A percentile compares a stretch with the other conserved stretches of the same genome.
Conservation (phyloP, 2,113 vertebrate species). For the Dendrocopos noguchii region DNA sequence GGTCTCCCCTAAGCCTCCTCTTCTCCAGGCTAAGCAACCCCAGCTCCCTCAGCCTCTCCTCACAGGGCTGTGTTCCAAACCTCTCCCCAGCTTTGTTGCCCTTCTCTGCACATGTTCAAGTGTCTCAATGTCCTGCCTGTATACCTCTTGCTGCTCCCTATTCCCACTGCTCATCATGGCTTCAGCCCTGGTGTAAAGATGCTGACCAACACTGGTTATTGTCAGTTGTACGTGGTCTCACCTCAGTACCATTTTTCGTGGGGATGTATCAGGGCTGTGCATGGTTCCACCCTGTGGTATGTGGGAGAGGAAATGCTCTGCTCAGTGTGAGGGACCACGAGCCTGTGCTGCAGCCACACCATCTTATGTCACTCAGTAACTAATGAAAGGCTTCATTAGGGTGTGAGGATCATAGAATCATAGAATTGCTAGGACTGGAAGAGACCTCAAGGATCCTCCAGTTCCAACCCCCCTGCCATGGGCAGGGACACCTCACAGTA, state of each 20-base stretch:
- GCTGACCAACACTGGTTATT: background rate
- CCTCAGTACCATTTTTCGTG: accelerated
- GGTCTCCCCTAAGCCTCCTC: too few species aligned
- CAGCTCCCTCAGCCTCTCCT: too few species aligned
- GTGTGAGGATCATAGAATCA: too few species aligned
- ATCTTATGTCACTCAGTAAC: background rate
- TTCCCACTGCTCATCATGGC: background rate
- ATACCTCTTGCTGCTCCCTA: background rate
- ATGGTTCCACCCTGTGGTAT: accelerated
- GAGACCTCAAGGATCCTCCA: too few species aligned
- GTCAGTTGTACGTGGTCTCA: background rate
- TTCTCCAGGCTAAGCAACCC: too few species aligned
- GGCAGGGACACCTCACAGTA: too few species aligned
- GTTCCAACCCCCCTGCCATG: too few species aligned
- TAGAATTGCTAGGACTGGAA: too few species aligned
- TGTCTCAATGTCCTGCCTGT: too few species aligned
- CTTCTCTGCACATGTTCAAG: too few species aligned
- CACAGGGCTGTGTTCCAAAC: too few species aligned
- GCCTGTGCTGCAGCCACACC: background rate
- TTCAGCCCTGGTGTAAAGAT: background rate
- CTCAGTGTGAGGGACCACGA: background rate
- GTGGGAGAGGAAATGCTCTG: background rate
- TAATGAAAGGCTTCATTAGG: background rate
- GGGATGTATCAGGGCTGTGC: accelerated
- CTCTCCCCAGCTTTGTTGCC: too few species aligned